Evolutionary conservation across 2,888 invertebrate genomes (phyloP), one percentile per base, ranked within the genome.

Genomic region (Hermodice carunculata): DNA sequence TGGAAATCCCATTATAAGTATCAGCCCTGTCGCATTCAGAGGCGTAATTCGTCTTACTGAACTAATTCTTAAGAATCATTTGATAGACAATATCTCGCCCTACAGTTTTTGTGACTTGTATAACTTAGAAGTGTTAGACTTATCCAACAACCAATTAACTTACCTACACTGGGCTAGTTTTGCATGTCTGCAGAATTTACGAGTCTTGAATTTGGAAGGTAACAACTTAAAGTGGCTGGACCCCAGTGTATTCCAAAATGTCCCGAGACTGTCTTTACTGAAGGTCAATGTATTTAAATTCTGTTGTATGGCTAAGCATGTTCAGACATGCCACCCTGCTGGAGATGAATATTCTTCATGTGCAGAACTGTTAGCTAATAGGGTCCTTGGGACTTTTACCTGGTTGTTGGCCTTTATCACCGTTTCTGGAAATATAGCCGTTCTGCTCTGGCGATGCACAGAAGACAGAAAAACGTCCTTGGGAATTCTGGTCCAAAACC

Each of bases 311-410:
- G 49, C 52, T 22, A 49, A 24, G 22, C 6, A 24, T 28, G 37
- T 6, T 3, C 66, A 74, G 42, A 67, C 72, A 34, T 80, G 80
- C 44, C 53, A 62, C 2, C 80, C 80, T 1, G 69, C 71, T 32
- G 70, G 73, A 22, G 68, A 71, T 61, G 59, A 59, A 11, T 66
- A 74, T 57, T 70, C 73, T 24, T 74, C 75, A 3, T 76, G 77
- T 53, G 64, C 57, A 26, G 73, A 77, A 46, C 65, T 77, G n/a
- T 69, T 77, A 66, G 60, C 62, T 14, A 61, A 66, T 11, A 37
- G 61, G 24, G 44, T 66, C 17, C 65, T 72, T 3, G 57, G 70
- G 29, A 37, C 70, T 0, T 64, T 72, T 42, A 43, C 75, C 32
- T 72, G 71, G 69, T 31, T 73, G n/a, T 59, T 68, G 14, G 73